These are phyloP conservation scores for Rafetus swinhoei DNA, from an alignment of 2,113 vertebrate species.

Conservation along the genomic window DNA sequence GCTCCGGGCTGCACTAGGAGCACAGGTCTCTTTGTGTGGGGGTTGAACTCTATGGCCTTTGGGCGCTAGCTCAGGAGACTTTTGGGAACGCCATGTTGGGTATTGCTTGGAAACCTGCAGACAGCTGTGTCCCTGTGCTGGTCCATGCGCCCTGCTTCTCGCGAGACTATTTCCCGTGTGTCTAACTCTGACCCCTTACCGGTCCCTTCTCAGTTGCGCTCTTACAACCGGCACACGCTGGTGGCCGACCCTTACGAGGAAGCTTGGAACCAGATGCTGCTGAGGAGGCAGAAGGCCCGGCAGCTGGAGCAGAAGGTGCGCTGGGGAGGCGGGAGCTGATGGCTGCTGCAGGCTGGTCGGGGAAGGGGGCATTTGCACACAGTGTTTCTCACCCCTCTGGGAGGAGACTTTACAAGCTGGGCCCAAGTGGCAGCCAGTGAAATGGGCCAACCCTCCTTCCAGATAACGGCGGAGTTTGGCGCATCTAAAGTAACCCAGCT, in stretches of 20 bases:
- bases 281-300: conserved; percentile 88
- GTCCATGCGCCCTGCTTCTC: background rate
- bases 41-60: background rate
- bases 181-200: background rate
- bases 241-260: conserved; percentile 94
- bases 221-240: conserved; percentile 96
- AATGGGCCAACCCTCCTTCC: background rate
- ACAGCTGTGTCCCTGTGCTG: background rate
- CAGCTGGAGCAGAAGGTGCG: conserved; percentile 90
- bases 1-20: background rate
- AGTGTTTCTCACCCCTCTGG: background rate
- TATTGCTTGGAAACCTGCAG: background rate
- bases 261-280: conserved; percentile 87
- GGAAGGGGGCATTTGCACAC: background rate
- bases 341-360: fast-evolving
- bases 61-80: background rate
- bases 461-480: background rate
- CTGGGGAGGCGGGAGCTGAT: fast-evolving
- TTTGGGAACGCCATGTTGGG: background rate
- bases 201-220: conserved; percentile 84
- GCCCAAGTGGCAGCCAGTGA: background rate
- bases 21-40: background rate
- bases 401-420: background rate
- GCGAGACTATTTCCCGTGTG: background rate
- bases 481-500: background rate